Conservation (phyloP, 2,113 vertebrate genomes). For the Sialia sialis region DNA sequence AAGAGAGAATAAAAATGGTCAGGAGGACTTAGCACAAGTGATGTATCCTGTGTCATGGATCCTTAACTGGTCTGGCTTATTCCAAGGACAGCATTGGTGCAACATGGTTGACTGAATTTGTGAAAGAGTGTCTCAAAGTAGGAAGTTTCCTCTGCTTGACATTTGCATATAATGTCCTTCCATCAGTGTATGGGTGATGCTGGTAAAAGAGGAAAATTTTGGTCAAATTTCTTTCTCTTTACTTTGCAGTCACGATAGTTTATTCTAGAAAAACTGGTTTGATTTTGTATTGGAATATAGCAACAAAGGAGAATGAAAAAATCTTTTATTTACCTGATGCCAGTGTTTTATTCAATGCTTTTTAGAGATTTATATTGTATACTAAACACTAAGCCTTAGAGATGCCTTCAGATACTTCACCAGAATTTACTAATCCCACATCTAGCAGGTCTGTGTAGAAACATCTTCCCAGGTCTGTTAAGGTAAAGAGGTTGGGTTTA, state of each 20-base stretch:
- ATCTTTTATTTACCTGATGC: not conserved
- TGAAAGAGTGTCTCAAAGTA: not conserved
- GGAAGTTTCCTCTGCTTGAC: not conserved
- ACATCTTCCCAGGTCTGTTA: not conserved
- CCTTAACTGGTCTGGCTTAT: not conserved
- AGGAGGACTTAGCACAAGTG: not conserved
- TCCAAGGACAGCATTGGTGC: not conserved
- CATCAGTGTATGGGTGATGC: not conserved
- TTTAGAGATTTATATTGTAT: not conserved
- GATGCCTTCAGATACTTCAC: not conserved
- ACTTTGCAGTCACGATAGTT: not conserved
- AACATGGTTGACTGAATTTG: rapidly evolving
- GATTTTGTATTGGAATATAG: not conserved
- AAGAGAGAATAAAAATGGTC: not conserved
- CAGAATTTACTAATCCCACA: not conserved
- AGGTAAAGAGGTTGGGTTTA: not conserved
- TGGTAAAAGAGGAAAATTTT: not conserved
- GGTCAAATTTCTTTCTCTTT: not conserved
- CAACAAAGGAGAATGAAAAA: not conserved
- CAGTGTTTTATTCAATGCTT: not conserved
- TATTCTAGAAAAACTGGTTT: not conserved
- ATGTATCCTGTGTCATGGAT: not conserved
- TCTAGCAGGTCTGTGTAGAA: not conserved
- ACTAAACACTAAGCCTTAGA: not conserved
- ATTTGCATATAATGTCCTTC: not conserved